A percentile compares a stretch with the other conserved stretches of the same genome.
These are phyloP conservation scores for Tetrax tetrax DNA, from an alignment of 2,113 vertebrate genomes.

Conservation along the genomic window DNA sequence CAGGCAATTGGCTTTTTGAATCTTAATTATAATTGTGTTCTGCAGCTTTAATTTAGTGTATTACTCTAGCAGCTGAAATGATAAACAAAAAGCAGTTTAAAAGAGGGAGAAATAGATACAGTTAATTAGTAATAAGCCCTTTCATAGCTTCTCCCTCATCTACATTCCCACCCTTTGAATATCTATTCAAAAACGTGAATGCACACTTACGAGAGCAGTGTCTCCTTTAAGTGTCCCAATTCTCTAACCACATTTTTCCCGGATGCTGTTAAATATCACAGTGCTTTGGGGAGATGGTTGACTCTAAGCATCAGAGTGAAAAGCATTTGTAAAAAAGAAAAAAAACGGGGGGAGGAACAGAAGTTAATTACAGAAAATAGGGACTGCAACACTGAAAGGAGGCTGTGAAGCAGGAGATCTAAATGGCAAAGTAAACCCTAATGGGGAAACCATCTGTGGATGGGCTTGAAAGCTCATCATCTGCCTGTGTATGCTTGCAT, in stretches of 20 bases:
- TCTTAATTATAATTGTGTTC: conserved; percentile 78
- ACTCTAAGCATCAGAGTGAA: neutral
- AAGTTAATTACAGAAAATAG: conserved; percentile 40
- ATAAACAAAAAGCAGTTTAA: conserved; percentile 67
- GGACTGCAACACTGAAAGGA: neutral
- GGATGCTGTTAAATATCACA: conserved; percentile 50
- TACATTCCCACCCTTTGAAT: conserved; percentile 45
- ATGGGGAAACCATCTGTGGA: conserved; percentile 9
- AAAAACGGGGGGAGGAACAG: neutral
- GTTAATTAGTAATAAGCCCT: conserved; percentile 63
- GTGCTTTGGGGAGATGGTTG: conserved; percentile 23
- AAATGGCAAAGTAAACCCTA: conserved; percentile 52
- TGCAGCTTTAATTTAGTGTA: conserved; percentile 68
- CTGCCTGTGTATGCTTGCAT: neutral
- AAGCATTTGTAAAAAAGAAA: neutral
- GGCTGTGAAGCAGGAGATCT: conserved; percentile 22
- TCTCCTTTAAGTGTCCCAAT: conserved; percentile 62
- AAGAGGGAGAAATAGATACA: conserved; percentile 17
- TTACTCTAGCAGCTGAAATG: conserved; percentile 60
- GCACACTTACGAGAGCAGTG: conserved; percentile 14
- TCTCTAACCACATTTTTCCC: conserved; percentile 56
- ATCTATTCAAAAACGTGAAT: conserved; percentile 62
- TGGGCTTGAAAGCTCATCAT: neutral
- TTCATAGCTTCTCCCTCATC: conserved; percentile 53
- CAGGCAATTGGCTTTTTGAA: conserved; percentile 71